Percentiles rank a stretch among this genome's conserved stretches.
Conservation (phyloP, 2,888 invertebrate species). For the Tetranychus truncatus region DNA sequence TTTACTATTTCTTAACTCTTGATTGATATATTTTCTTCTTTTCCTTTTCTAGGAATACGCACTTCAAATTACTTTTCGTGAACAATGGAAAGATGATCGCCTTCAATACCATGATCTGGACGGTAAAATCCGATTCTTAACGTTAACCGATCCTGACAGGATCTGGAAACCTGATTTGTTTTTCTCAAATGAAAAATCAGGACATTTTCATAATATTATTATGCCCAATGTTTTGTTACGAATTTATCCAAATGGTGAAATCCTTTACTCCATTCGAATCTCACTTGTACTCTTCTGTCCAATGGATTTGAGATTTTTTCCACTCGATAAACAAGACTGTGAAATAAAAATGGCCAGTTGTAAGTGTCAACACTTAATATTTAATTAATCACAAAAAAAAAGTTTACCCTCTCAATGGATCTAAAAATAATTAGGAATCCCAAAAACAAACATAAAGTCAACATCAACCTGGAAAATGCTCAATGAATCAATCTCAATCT, state of each 20-base stretch:
- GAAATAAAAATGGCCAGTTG: slow-evolving; percentile 44
- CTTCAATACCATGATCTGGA: slow-evolving; percentile 31
- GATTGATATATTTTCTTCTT: background rate
- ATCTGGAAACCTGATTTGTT: slow-evolving; percentile 98
- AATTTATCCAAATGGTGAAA: slow-evolving; percentile 46
- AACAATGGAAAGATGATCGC: slow-evolving; percentile 88
- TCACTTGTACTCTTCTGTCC: slow-evolving; percentile 88
- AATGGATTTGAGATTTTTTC: slow-evolving; percentile 91
- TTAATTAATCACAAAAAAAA: no score
- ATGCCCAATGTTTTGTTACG: slow-evolving; percentile 94
- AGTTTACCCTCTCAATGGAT: background rate
- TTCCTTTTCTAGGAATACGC: slow-evolving; percentile 54
- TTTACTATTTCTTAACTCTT: no score
- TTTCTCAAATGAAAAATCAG: slow-evolving; percentile 93
- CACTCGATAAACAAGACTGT: slow-evolving; percentile 54
- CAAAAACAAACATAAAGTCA: no score
- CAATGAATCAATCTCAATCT: no score
- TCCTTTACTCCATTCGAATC: slow-evolving; percentile 87
- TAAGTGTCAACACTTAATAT: background rate
- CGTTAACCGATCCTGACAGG: slow-evolving; percentile 76
- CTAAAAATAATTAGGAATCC: background rate
- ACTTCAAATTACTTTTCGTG: slow-evolving; percentile 87
- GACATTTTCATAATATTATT: slow-evolving; percentile 80
- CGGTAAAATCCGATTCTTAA: slow-evolving; percentile 45
- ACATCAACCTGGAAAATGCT: no score